Evolutionary conservation across 2,888 invertebrate genomes (phyloP).

Genomic region (Autographa pulchrina): DNA sequence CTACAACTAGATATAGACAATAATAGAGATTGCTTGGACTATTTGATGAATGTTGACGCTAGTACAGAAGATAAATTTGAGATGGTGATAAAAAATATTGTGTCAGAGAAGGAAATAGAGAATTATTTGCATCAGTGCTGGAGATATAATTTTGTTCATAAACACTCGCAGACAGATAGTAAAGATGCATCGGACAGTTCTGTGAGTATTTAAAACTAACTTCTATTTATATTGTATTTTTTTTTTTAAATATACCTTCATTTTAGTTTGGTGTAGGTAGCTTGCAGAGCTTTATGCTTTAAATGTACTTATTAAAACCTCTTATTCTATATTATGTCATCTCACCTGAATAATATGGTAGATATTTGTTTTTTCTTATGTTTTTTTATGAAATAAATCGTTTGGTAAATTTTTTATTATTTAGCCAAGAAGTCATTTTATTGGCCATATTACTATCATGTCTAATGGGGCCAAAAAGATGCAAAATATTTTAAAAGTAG

Average conservation of each 20-base stretch:
- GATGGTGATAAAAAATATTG: slow-evolving; percentile 71
- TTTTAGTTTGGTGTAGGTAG: too few relatives aligned
- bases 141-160: slow-evolving; percentile 79
- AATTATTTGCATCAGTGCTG: slow-evolving; percentile 83
- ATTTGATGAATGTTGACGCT: slow-evolving; percentile 76
- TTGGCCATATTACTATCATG: too few relatives aligned
- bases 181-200: slow-evolving; percentile 65
- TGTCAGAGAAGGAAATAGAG: slow-evolving; percentile 80
- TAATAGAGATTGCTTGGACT: slow-evolving; percentile 72
- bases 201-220: slow-evolving; percentile 64
- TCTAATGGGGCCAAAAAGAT: too few relatives aligned
- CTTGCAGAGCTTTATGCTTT: too few relatives aligned
- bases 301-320: too few relatives aligned
- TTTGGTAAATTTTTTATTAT: too few relatives aligned
- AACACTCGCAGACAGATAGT: slow-evolving; percentile 63
- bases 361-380: too few relatives aligned
- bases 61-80: slow-evolving; percentile 84
- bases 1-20: slow-evolving; percentile 62
- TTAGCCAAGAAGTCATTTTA: too few relatives aligned
- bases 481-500: too few relatives aligned
- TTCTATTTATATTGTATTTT: not conserved
- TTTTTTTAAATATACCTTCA: slow-evolving; percentile 9
- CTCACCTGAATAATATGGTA: too few relatives aligned
- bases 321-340: too few relatives aligned
- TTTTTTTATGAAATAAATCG: too few relatives aligned